Percentiles rank a stretch among this genome's conserved stretches.
phyloP scores from a whole-genome alignment of 2,797 vertebrate genomes.

The Zalophus californianus region DNA sequence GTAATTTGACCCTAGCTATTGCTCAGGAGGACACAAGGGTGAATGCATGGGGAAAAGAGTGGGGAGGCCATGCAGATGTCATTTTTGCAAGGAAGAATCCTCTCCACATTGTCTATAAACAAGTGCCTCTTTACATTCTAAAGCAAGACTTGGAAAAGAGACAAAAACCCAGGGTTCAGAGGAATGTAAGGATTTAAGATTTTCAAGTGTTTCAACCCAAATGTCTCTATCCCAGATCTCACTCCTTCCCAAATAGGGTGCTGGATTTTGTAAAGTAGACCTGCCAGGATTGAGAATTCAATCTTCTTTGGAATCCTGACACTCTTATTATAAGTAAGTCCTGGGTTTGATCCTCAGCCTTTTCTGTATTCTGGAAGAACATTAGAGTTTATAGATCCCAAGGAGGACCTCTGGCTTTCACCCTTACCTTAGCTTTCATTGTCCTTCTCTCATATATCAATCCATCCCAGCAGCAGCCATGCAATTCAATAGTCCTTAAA shows the following conservation, averaged over 20 bases:
- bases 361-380: background rate
- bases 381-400: background rate
- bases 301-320: background rate
- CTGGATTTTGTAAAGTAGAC: background rate
- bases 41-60: background rate
- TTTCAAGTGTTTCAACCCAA: background rate
- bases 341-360: background rate
- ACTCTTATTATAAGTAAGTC: background rate
- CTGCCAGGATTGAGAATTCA: background rate
- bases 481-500: background rate
- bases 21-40: background rate
- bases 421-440: background rate
- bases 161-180: background rate
- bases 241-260: background rate
- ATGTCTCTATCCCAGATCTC: background rate
- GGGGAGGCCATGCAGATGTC: background rate
- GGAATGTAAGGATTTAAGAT: background rate
- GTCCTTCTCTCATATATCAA: background rate
- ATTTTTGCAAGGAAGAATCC: background rate
- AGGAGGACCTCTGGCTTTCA: background rate
- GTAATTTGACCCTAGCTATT: background rate
- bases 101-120: background rate
- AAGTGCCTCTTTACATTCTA: background rate
- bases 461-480: background rate
- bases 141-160: background rate